Evolutionary conservation across 2,888 invertebrate species (phyloP).

Genomic region (Xanthostigma xanthostigma): DNA sequence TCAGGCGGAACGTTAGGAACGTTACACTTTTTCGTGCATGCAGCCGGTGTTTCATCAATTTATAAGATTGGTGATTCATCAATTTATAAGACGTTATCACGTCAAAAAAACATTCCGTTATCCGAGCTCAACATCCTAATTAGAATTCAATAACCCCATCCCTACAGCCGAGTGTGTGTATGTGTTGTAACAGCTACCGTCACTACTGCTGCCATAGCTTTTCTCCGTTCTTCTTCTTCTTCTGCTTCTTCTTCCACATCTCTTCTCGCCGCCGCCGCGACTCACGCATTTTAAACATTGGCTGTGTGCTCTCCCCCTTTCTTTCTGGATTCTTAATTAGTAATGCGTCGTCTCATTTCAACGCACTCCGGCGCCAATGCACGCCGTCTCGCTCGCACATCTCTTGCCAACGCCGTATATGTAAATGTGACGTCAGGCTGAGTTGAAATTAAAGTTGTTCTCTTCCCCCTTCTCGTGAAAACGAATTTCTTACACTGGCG

Average conservation of each 20-base stretch:
- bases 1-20: no score
- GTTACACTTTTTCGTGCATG: no score
- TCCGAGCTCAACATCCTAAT: no score
- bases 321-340: constrained; percentile 58
- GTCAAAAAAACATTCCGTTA: no score
- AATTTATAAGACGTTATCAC: no score
- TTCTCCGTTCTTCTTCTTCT: constrained; percentile 18
- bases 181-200: no score
- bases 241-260: constrained; percentile 28
- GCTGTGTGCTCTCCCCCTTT: constrained; percentile 39
- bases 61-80: no score
- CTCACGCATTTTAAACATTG: constrained; percentile 36
- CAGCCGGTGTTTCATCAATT: no score
- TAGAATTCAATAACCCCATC: no score
- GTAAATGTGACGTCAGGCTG: constrained; percentile 30
- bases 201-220: neutral
- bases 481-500: constrained; percentile 33
- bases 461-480: constrained; percentile 23
- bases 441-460: constrained; percentile 27
- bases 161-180: no score
- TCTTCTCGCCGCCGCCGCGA: constrained; percentile 30
- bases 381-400: constrained; percentile 30
- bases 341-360: constrained; percentile 36
- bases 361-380: constrained; percentile 36
- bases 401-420: constrained; percentile 17